phyloP scores from a whole-genome alignment of 2,113 vertebrate genomes.

The Galemys pyrenaicus region DNA sequence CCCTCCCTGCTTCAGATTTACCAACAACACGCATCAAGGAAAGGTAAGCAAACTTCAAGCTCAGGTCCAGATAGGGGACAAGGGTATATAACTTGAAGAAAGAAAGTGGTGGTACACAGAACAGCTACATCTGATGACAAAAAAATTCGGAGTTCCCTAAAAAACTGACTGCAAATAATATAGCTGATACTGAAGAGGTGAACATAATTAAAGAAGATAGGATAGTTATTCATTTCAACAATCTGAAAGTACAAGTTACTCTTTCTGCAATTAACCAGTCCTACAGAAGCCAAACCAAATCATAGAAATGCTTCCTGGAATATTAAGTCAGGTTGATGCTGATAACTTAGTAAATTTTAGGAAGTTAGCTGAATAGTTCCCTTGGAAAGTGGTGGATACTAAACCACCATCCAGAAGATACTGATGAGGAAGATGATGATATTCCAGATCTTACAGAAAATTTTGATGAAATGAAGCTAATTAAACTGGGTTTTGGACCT shows the following conservation, averaged over 20 bases:
- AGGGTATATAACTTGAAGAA: too few relatives aligned
- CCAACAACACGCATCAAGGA: too few relatives aligned
- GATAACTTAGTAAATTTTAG: slow-evolving; percentile 98
- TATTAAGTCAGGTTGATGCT: slow-evolving; percentile 98
- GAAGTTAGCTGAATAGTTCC: slow-evolving; percentile 98
- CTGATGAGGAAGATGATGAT: slow-evolving; percentile 98
- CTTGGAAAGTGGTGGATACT: slow-evolving; percentile 95
- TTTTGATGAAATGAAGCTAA: slow-evolving; percentile 97
- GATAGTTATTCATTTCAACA: slow-evolving; percentile 99
- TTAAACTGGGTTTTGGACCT: slow-evolving; percentile 90
- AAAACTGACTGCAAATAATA: too few relatives aligned
- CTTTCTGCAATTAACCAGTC: slow-evolving; percentile 97
- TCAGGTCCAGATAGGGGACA: too few relatives aligned
- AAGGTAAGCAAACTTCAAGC: too few relatives aligned
- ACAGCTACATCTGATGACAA: too few relatives aligned
- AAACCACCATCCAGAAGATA: slow-evolving; percentile 96
- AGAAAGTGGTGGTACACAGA: too few relatives aligned
- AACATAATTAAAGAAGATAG: slow-evolving; percentile 99
- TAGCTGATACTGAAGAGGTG: slow-evolving; percentile 85
- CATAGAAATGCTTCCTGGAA: slow-evolving; percentile 99
- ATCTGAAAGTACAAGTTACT: slow-evolving; percentile 98
- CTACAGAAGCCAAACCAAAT: slow-evolving; percentile 97
- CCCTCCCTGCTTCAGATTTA: too few relatives aligned
- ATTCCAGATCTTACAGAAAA: slow-evolving; percentile 99
- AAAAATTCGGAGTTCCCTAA: too few relatives aligned